phyloP scores from a whole-genome alignment of 1,140 invertebrate genomes.

The Bombyx mori region ASM3026992v2 NC_085118.1:960001-960500 shows the following conservation, averaged over 20 bases:
- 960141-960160: conserved; percentile 78
- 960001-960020: too few relatives aligned
- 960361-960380: conserved; percentile 92
- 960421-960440: not conserved
- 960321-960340: conserved; percentile 83
- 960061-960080: not conserved
- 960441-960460: not conserved
- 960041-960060: too few relatives aligned
- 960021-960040: too few relatives aligned
- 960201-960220: conserved; percentile 80
- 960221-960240: conserved; percentile 89
- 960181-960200: conserved; percentile 91
- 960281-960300: conserved; percentile 85
- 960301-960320: conserved; percentile 81
- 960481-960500: conserved; percentile 75
- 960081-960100: conserved; percentile 76
- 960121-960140: conserved; percentile 95
- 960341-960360: conserved; percentile 87
- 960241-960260: conserved; percentile 96
- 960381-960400: conserved; percentile 91
- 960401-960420: conserved; percentile 80
- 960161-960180: conserved; percentile 85
- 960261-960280: conserved; percentile 94
- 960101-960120: conserved; percentile 95
- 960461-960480: not conserved